Evolutionary conservation across 2,113 vertebrate genomes (phyloP).

Genomic region (Leucosticte australis): DNA sequence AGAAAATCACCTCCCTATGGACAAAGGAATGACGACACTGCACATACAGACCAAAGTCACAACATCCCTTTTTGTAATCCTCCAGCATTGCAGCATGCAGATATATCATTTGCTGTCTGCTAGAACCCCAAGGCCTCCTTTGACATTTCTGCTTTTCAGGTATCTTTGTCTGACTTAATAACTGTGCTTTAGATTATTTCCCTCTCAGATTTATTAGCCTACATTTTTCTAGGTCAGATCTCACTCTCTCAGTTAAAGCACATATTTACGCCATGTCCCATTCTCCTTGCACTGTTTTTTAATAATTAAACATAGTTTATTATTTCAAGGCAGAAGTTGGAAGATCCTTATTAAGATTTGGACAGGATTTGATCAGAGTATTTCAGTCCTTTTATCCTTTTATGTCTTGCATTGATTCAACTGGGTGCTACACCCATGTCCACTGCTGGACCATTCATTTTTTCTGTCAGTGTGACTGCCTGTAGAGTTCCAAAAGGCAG

Average conservation of each 20-base stretch:
- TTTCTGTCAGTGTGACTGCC: neutral
- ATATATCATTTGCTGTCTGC: conserved; percentile 30
- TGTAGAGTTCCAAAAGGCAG: neutral
- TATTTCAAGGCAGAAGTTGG: neutral
- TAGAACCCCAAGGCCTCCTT: conserved; percentile 39
- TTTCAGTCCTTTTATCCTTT: neutral
- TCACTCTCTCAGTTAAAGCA: conserved; percentile 1
- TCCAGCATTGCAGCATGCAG: neutral
- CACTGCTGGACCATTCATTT: neutral
- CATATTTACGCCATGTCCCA: neutral
- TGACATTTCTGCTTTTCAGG: conserved; percentile 54
- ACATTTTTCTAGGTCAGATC: conserved; percentile 30
- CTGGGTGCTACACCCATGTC: neutral
- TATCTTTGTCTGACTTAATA: conserved; percentile 53
- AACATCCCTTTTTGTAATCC: conserved; percentile 20
- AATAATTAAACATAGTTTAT: neutral
- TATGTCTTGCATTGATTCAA: neutral
- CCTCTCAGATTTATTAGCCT: conserved; percentile 44
- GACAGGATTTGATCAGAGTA: neutral
- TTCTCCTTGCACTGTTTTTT: neutral
- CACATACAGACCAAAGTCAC: neutral
- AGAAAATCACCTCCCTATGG: conserved; percentile 21
- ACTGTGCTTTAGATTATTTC: conserved; percentile 52
- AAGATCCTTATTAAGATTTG: neutral
- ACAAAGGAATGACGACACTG: conserved; percentile 1